phyloP scores from a whole-genome alignment of 53 echinoderm and acorn worm genomes.

The Antedon mediterranea region DNA sequence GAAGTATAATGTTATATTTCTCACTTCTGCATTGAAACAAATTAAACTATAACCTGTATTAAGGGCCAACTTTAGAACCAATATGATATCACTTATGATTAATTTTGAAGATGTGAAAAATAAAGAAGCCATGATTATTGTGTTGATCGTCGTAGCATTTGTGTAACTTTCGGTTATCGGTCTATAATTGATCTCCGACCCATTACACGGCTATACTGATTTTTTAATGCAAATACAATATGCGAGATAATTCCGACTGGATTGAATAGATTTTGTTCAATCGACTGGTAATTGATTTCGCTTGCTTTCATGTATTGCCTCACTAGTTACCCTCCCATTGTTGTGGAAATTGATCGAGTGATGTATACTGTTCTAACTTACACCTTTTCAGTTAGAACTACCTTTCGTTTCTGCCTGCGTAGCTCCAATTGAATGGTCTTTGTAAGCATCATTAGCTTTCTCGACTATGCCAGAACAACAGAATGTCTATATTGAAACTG shows the following conservation, averaged over 20 bases:
- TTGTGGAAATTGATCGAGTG: background rate
- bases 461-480: background rate
- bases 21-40: no score
- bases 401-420: background rate
- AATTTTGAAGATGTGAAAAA: no score
- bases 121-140: no score
- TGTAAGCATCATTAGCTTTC: background rate
- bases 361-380: background rate
- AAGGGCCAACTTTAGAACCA: no score
- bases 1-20: no score
- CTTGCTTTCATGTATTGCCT: background rate
- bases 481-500: background rate
- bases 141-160: no score
- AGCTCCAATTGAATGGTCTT: background rate
- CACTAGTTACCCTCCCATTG: background rate
- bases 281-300: background rate
- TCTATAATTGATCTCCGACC: background rate
- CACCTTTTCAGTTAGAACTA: background rate
- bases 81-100: no score
- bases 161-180: background rate
- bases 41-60: no score
- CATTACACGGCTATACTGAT: background rate
- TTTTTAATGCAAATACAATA: background rate
- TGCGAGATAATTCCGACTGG: background rate
- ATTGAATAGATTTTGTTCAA: background rate